Base-by-base conservation (phyloP, 2,113 vertebrate species). In the Amazona vittata region DNA sequence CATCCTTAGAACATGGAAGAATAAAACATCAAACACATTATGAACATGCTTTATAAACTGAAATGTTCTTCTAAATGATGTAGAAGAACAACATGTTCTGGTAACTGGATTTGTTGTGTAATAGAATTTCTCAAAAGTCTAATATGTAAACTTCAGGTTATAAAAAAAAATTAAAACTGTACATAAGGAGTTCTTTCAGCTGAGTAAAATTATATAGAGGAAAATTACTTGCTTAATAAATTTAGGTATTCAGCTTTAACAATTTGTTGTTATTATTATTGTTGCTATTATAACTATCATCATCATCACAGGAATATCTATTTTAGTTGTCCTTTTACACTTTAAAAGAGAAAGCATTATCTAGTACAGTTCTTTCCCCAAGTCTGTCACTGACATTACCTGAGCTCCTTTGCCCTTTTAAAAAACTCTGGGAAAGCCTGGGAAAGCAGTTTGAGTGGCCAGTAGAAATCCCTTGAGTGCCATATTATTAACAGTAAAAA, bases 51-150 rank as follows among this genome's bases (percentile, higher is more conserved):
- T 31, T 41, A 62, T 82, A 89, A 81, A 57, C 19, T 22, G 69
- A 79, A 93, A 87, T 89, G 47, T 93, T 96, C 55, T 64, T 85
- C 70, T 86, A 43, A 83, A 64, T 89, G 26, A 71, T 46, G 78
- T 57, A 86, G 89, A 93, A 91, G 79, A 89, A 83, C 6, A 11
- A 24, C 33, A 28, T 57, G 86, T 96, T 79, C 86, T 68, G 29
- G 39, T 71, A 64, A 74, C 70, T 67, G n/a, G 21, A 29, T 96
- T 89, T 90, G 68, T 83, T 63, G 37, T 81, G 18, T 90, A 94
- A 92, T 75, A 73, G 50, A 77, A 46, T 83, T 86, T 94, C 65
- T 81, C 29, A 75, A 81, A 75, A 83, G 75, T 57, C 5, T 33
- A 89, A 86, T 71, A 71, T 0, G 0, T 81, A 73, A 84, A 86